phyloP scores from a whole-genome alignment of 2,888 invertebrate species.

The Sicus ferrugineus region DNA sequence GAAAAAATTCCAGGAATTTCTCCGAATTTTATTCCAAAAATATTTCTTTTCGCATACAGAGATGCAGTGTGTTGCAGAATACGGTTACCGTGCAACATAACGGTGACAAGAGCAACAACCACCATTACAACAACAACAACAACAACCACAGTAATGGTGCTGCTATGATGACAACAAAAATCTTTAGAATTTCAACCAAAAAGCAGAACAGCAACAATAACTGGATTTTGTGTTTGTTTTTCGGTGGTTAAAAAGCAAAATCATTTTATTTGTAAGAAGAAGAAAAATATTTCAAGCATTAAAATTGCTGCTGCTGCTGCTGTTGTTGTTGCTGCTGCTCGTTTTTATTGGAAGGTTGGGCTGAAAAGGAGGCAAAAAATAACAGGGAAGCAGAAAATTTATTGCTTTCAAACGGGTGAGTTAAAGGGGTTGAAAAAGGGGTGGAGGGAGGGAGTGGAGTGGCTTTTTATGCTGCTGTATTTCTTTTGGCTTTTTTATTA shows the following conservation, averaged over 20 bases:
- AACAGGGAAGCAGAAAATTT: too few relatives aligned
- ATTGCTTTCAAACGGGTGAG: neutral
- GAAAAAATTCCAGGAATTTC: neutral
- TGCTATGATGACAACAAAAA: constrained; percentile 16
- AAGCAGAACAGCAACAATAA: constrained; percentile 8
- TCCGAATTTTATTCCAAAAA: constrained; percentile 27
- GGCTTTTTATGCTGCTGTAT: neutral
- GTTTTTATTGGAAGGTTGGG: too few relatives aligned
- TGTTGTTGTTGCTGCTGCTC: too few relatives aligned
- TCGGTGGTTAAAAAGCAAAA: constrained; percentile 18
- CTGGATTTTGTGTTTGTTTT: neutral
- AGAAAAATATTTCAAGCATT: neutral
- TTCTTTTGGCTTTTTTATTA: neutral
- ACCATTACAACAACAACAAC: constrained; percentile 22
- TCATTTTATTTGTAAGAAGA: neutral
- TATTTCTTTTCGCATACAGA: constrained; percentile 19
- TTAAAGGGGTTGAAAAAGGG: neutral
- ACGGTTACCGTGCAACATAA: constrained; percentile 7
- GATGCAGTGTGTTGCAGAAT: constrained; percentile 27
- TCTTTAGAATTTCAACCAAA: constrained; percentile 7
- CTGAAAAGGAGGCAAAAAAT: too few relatives aligned
- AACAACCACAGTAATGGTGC: neutral
- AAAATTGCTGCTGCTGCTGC: too few relatives aligned
- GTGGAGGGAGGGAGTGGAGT: neutral
- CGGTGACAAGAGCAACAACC: constrained; percentile 4